Evolutionary conservation across 2,888 invertebrate genomes (phyloP).

Genomic region (Patella ulyssiponensis): DNA sequence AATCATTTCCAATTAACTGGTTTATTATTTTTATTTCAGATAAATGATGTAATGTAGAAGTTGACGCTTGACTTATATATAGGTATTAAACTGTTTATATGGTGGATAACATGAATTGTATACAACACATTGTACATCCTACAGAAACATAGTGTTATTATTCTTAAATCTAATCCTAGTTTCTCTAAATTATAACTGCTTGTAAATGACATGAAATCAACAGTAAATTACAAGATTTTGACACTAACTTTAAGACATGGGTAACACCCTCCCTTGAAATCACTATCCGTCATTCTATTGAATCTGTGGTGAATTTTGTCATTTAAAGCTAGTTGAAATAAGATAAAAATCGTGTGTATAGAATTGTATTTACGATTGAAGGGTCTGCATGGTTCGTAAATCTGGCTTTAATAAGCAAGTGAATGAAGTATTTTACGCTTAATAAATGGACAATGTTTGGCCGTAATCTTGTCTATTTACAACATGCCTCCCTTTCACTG

Average conservation of each 20-base stretch:
- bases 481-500: constrained; percentile 9
- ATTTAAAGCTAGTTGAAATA: background rate
- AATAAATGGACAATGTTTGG: background rate
- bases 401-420: background rate
- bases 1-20: no score
- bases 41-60: no score
- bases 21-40: no score
- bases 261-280: background rate
- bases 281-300: background rate
- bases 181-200: background rate
- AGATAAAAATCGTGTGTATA: constrained; percentile 6
- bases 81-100: constrained; percentile 2
- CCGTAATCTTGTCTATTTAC: background rate
- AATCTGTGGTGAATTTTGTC: background rate
- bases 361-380: constrained; percentile 9
- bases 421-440: constrained; percentile 7
- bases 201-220: constrained; percentile 3
- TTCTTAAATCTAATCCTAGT: background rate
- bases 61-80: background rate
- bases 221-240: constrained; percentile 11
- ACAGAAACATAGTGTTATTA: background rate
- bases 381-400: background rate
- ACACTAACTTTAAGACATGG: background rate
- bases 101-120: background rate
- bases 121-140: background rate